Conservation (phyloP, 1,140 invertebrate species). For the Hycleus cichorii region DNA sequence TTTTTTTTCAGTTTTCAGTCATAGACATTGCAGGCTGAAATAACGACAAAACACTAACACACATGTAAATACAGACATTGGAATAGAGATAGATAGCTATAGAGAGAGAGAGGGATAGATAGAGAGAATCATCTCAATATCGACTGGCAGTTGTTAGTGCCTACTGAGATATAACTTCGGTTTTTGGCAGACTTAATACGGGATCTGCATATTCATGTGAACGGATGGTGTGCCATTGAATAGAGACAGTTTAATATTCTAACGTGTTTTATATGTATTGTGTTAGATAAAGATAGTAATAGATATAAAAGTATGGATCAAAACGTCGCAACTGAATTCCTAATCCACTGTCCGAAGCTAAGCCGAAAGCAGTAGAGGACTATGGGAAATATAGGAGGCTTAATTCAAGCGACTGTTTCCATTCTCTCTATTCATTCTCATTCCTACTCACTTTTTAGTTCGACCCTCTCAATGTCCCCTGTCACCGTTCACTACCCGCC, state of each 20-base stretch:
- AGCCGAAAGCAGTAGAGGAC: conserved; percentile 21
- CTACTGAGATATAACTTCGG: conserved; percentile 30
- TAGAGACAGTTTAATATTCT: not conserved
- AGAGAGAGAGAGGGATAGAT: too few relatives aligned
- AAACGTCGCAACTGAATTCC: conserved; percentile 32
- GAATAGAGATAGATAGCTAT: too few relatives aligned
- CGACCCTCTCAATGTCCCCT: too few relatives aligned
- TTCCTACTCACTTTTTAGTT: too few relatives aligned
- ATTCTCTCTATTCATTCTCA: too few relatives aligned
- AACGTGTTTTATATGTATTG: not conserved
- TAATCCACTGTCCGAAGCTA: conserved; percentile 33
- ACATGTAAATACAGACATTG: not conserved
- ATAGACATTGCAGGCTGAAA: too few relatives aligned
- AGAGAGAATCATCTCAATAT: conserved; percentile 22
- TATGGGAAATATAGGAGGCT: conserved; percentile 28
- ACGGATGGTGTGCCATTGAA: conserved; percentile 11
- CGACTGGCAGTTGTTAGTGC: conserved; percentile 20
- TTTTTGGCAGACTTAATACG: conserved; percentile 28
- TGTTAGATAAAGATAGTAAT: conserved; percentile 9
- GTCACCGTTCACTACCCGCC: too few relatives aligned
- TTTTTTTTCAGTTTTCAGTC: too few relatives aligned
- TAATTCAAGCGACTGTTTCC: conserved; percentile 22
- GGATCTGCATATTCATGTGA: conserved; percentile 29
- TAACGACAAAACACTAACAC: too few relatives aligned
- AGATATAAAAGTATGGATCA: conserved; percentile 27